Evolutionary conservation across 1,140 invertebrate genomes (phyloP), one percentile per base, ranked within the genome.

Genomic region (Drosophila setifemur): DNA sequence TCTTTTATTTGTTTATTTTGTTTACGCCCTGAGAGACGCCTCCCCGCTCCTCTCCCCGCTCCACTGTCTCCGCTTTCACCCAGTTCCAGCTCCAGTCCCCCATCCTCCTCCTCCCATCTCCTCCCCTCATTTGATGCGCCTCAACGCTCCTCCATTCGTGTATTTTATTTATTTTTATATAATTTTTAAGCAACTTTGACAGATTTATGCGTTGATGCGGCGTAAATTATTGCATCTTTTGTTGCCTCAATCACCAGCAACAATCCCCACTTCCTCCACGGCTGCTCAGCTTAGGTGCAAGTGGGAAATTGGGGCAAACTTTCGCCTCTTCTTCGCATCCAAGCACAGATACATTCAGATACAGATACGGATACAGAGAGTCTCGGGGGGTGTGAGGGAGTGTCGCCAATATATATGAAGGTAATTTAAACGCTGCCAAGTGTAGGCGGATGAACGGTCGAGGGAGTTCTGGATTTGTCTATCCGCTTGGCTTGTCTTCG

Each of bases 171-270:
- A 78, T 78, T 69, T 78, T 77, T 78, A 78, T 78, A 78, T 78
- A 73, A 78, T 78, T 78, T 78, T 78, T 78, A 73, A 78, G 50
- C 75, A 78, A 78, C 75, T 78, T 78, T 78, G 75, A 77, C 75
- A 78, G 75, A 78, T 78, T 78, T 78, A 78, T 78, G 74, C 69
- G 74, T 73, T 78, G 57, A 68, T 78, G 74, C 55, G 75, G 75
- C 75, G 70, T 78, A 78, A 78, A 73, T 78, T 78, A 78, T 78
- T 69, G 75, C 75, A 78, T 58, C 58, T 73, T 44, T 67, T 63
- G 19, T 49, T 37, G 31, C 40, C 39, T 25, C 44, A 37, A 47
- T 47, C 44, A 39, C 48, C 11, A 52, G 19, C 23, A n/a, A 11
- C 45, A 12, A n/a, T n/a, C 25, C 23, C 16, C 14, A 9, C 3